A percentile compares a stretch with the other conserved stretches of the same genome.
phyloP scores from a whole-genome alignment of 2,888 invertebrate genomes.

The Scaptomyza caliginosa region DNA sequence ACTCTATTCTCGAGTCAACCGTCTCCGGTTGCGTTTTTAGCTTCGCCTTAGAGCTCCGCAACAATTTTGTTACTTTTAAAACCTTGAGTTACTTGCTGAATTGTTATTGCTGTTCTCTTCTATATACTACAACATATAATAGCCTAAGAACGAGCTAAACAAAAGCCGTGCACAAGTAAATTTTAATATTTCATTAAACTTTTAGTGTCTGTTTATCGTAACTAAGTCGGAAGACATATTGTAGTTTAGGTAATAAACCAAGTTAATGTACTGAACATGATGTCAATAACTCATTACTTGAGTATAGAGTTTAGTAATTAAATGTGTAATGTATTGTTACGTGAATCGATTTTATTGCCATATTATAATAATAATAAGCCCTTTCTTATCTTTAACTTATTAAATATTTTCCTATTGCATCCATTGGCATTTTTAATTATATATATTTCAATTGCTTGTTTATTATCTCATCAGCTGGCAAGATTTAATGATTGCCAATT shows the following conservation, averaged over 20 bases:
- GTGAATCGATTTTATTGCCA: neutral
- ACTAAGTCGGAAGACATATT: conserved; percentile 57
- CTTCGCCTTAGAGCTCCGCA: conserved; percentile 33
- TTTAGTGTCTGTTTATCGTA: conserved; percentile 27
- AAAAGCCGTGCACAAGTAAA: conserved; percentile 65
- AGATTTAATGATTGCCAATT: conserved; percentile 42
- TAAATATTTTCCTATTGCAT: no score
- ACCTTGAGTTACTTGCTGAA: conserved; percentile 62
- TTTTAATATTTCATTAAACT: conserved; percentile 61
- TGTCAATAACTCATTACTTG: neutral
- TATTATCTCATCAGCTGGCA: conserved; percentile 27
- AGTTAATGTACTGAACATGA: neutral
- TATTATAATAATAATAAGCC: neutral
- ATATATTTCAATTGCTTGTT: conserved; percentile 23
- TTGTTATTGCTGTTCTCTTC: conserved; percentile 50
- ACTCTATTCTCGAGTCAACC: conserved; percentile 11
- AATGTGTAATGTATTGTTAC: neutral
- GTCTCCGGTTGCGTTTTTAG: conserved; percentile 21
- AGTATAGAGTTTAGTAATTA: no score
- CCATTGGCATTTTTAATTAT: conserved; percentile 11
- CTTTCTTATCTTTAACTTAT: no score
- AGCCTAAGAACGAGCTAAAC: conserved; percentile 65
- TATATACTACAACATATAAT: conserved; percentile 36
- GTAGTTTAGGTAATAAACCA: neutral
- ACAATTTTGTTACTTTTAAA: conserved; percentile 76